phyloP scores from a whole-genome alignment of 1,140 invertebrate genomes.

The Chelonus insularis region DNA sequence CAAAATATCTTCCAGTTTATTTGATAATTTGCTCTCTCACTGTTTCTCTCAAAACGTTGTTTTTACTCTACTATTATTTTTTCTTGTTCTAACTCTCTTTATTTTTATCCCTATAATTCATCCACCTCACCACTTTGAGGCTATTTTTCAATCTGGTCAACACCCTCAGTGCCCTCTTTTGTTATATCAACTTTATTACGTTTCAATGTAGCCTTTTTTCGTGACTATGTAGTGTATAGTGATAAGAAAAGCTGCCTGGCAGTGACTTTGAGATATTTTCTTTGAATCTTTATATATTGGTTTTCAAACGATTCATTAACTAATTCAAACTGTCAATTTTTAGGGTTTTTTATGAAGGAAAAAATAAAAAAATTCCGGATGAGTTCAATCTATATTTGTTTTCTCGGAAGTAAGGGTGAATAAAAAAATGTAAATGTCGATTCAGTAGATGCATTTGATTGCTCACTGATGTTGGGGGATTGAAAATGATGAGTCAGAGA shows the following conservation, averaged over 20 bases:
- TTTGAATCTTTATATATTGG: too few relatives aligned
- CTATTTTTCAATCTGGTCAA: neutral
- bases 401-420: neutral
- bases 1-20: too few relatives aligned
- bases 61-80: neutral
- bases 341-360: too few relatives aligned
- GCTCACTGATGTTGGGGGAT: neutral
- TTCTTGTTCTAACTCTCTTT: neutral
- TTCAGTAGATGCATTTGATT: neutral
- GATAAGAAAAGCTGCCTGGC: too few relatives aligned
- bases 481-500: conserved; percentile 8
- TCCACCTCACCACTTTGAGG: neutral
- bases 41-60: too few relatives aligned
- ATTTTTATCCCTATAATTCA: neutral
- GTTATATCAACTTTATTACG: too few relatives aligned
- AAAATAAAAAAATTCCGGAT: neutral
- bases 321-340: too few relatives aligned
- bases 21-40: too few relatives aligned
- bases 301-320: too few relatives aligned
- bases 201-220: too few relatives aligned
- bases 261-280: too few relatives aligned
- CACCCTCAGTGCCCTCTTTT: neutral
- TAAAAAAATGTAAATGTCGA: neutral
- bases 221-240: too few relatives aligned
- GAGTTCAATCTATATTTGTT: neutral